Evolutionary conservation across 2,113 vertebrate genomes (phyloP).

Genomic region (Vireo altiloquus): DNA sequence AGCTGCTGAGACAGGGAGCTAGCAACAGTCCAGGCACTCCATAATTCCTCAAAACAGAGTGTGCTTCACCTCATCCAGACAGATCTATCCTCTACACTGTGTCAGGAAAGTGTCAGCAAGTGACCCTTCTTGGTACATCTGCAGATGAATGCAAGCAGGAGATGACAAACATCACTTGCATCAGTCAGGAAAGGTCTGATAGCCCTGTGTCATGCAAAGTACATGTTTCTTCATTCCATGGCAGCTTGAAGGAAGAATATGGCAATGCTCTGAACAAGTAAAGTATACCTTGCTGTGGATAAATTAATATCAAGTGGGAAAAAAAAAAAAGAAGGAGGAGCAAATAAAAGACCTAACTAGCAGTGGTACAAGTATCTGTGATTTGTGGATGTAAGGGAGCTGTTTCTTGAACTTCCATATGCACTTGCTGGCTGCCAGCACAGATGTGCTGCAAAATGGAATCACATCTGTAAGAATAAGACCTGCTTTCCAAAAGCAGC

Average conservation of each 20-base stretch:
- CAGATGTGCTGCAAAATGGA: background rate
- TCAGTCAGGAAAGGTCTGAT: background rate
- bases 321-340: background rate
- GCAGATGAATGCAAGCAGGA: background rate
- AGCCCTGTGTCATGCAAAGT: background rate
- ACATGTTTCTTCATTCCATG: accelerated
- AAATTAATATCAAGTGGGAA: background rate
- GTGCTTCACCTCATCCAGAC: background rate
- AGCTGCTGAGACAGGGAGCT: background rate
- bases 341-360: background rate
- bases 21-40: background rate
- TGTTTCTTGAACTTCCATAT: background rate
- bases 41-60: background rate
- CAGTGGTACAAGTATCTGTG: background rate
- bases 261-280: background rate
- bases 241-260: background rate
- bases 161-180: background rate
- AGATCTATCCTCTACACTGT: background rate
- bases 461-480: background rate
- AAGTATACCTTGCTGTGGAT: background rate
- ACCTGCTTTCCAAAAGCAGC: background rate
- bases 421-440: background rate
- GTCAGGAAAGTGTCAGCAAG: background rate
- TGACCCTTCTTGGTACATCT: background rate
- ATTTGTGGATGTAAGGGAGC: background rate